Base-by-base conservation (phyloP, 1,140 invertebrate species). In the Cheumatopsyche charites region DNA sequence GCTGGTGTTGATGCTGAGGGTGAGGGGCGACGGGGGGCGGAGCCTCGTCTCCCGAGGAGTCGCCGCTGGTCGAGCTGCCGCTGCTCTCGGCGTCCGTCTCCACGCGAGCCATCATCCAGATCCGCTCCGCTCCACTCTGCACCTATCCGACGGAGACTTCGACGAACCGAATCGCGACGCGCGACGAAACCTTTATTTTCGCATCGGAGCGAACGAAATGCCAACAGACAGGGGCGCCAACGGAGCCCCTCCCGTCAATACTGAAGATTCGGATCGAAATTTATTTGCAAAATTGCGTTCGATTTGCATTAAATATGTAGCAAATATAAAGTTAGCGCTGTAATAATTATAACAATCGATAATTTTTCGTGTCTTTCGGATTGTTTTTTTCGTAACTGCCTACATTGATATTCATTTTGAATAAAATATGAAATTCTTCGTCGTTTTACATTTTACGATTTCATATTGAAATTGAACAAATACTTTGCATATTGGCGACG, bases 21-120 rank as follows among this genome's bases (percentile, higher is more conserved):
- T n/a, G 11, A 21, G 29, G n/a, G 41, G 62, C 47, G 47, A 4
- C 29, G 6, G 55, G 47, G 6, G 7, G 47, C 26, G 41, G 11
- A n/a, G n/a, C n/a, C 13, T 63, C 62, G 15, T 63, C 62, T 6
- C 2, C 3, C 11, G 15, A n/a, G n/a, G 43, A 67, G 43, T 67
- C 25, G 7, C 55, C 55, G 1, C 12, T 19, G 19, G 42, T 17
- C 36, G 11, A 5, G 42, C 29, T 23, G 55, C n/a, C 9, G 13
- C 19, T 19, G 13, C 21, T 47, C 21, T 15, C 55, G 13, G 52
- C 25, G 58, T 62, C 61, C 12, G 52, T 36, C 58, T 70, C 47
- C 4, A 71, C 70, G 26, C 66, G 66, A 9, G 66, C 66, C 66
- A 68, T 68, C 23, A 3, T 21, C 6, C 5, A 21, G 7, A n/a